Conservation (phyloP, 2,888 invertebrate genomes). For the Ischnus inquisitorius region DNA sequence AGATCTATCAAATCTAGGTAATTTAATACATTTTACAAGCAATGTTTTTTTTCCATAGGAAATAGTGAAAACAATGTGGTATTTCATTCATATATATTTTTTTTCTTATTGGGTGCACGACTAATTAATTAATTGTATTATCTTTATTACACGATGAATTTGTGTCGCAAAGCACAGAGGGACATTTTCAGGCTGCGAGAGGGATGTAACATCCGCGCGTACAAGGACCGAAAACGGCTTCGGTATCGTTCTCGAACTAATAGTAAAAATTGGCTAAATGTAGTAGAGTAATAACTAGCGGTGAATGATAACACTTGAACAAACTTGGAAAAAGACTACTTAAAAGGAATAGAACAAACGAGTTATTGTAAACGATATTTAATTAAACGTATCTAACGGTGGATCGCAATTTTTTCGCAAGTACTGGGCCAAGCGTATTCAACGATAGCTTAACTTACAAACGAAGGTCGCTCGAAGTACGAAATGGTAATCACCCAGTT, state of each 20-base stretch:
- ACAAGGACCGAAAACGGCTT: conserved; percentile 14
- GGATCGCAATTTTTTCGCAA: conserved; percentile 53
- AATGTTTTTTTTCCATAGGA: conserved; percentile 67
- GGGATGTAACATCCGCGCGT: neutral
- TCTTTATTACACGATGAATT: conserved; percentile 57
- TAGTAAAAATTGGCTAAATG: conserved; percentile 41
- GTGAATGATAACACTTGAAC: conserved; percentile 28
- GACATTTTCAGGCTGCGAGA: conserved; percentile 30
- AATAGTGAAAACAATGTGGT: conserved; percentile 73
- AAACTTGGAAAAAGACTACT: conserved; percentile 15
- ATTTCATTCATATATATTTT: conserved; percentile 52
- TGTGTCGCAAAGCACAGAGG: conserved; percentile 29
- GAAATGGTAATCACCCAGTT: conserved; percentile 18
- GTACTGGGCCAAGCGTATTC: conserved; percentile 61
- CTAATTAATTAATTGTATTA: conserved; percentile 56
- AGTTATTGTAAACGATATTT: conserved; percentile 38
- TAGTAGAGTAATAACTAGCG: conserved; percentile 37
- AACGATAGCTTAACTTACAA: conserved; percentile 50
- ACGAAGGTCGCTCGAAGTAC: conserved; percentile 30
- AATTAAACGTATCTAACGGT: conserved; percentile 43
- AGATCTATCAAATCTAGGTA: conserved; percentile 69
- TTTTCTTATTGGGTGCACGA: conserved; percentile 59
- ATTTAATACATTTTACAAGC: conserved; percentile 72
- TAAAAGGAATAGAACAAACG: conserved; percentile 20
- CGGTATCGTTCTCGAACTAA: conserved; percentile 38